Percentiles rank a stretch among this genome's conserved stretches.
These are phyloP conservation scores for Chrysolina americana DNA, from an alignment of 2,888 invertebrate species.

Conservation along the genomic window DNA sequence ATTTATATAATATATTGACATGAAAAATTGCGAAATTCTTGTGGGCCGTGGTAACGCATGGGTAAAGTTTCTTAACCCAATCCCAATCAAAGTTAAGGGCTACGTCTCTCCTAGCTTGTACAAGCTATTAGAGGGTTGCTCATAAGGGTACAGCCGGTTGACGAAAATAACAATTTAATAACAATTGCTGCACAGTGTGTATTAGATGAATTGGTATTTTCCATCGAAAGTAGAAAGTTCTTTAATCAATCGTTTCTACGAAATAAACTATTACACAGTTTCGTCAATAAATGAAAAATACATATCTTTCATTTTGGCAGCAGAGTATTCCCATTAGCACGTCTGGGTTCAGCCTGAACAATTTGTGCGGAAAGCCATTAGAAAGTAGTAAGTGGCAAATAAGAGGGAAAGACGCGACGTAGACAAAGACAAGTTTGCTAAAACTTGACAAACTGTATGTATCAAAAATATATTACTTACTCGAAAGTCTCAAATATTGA, in stretches of 20 bases:
- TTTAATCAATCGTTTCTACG: neutral
- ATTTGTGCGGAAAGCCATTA: slow-evolving; percentile 8
- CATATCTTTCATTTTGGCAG: neutral
- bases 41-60: too few species aligned
- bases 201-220: too few species aligned
- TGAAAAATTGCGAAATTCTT: too few species aligned
- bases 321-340: neutral
- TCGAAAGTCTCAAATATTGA: slow-evolving; percentile 1
- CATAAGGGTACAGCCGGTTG: too few species aligned
- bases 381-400: slow-evolving; percentile 3
- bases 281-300: neutral
- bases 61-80: too few species aligned
- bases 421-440: slow-evolving; percentile 4
- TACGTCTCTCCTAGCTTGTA: too few species aligned
- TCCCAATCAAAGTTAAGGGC: too few species aligned
- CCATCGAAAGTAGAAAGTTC: too few species aligned
- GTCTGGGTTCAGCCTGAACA: slow-evolving; percentile 9
- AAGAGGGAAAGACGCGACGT: neutral
- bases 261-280: neutral
- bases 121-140: too few species aligned
- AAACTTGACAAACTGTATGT: slow-evolving; percentile 2
- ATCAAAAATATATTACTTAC: slow-evolving; percentile 2
- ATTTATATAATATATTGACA: too few species aligned
- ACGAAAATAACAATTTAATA: too few species aligned
- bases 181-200: too few species aligned